Conservation (phyloP, 1,140 invertebrate species). For the silkworm (Bombyx mori) region ASM3026992v2 NC_085113.1:11504001-11504500, state of each 20-base stretch:
- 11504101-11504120: conserved; percentile 18
- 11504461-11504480: conserved; percentile 26
- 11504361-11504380: conserved; percentile 16
- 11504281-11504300: no score
- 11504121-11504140: conserved; percentile 17
- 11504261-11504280: background rate
- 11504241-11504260: conserved; percentile 14
- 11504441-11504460: conserved; percentile 42
- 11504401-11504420: conserved; percentile 14
- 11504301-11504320: conserved; percentile 10
- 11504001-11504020: conserved; percentile 24
- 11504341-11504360: conserved; percentile 14
- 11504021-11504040: conserved; percentile 15
- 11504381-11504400: conserved; percentile 12
- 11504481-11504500: conserved; percentile 19
- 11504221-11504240: conserved; percentile 28
- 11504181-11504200: conserved; percentile 24
- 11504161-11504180: conserved; percentile 22
- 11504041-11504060: conserved; percentile 22
- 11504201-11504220: conserved; percentile 18
- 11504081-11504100: conserved; percentile 13
- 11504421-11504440: conserved; percentile 46
- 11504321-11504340: conserved; percentile 9
- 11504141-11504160: conserved; percentile 28
- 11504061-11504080: conserved; percentile 4